Percentiles rank a stretch among this genome's conserved stretches.
phyloP scores from a whole-genome alignment of 2,888 invertebrate genomes.

The Hipparchia sbordonii region DNA sequence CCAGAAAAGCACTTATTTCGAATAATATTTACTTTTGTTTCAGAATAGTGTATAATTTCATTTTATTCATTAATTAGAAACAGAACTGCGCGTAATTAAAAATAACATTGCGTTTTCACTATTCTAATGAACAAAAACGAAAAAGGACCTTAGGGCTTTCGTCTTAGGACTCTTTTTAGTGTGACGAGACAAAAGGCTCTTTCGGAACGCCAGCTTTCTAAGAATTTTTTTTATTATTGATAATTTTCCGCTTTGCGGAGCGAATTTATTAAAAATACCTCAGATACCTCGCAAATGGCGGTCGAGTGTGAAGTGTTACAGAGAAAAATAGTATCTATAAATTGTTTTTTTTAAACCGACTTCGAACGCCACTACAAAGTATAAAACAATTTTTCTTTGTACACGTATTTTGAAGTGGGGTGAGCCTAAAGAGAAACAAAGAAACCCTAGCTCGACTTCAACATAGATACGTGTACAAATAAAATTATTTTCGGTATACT shows the following conservation, averaged over 20 bases:
- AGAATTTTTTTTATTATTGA: conserved; percentile 36
- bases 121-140: not conserved
- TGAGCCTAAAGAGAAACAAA: too few relatives aligned
- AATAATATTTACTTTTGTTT: not conserved
- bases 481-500: too few relatives aligned
- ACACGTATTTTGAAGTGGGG: too few relatives aligned
- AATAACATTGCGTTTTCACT: not conserved
- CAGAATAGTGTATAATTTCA: not conserved
- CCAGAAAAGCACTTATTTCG: not conserved
- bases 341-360: too few relatives aligned
- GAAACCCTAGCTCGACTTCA: too few relatives aligned
- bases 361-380: too few relatives aligned
- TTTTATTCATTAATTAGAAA: conserved; percentile 1
- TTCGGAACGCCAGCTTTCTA: conserved; percentile 23
- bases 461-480: too few relatives aligned
- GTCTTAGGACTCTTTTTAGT: not conserved
- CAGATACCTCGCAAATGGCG: conserved; percentile 18
- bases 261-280: conserved; percentile 41
- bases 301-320: conserved; percentile 14
- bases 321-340: not conserved
- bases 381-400: too few relatives aligned
- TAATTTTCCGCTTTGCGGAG: conserved; percentile 40
- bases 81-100: conserved; percentile 6
- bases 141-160: not conserved
- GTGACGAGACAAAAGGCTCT: conserved; percentile 23